A percentile compares a stretch with the other conserved stretches of the same genome.
phyloP scores from a whole-genome alignment of 2,888 invertebrate species.

The Eupithecia subfuscata region DNA sequence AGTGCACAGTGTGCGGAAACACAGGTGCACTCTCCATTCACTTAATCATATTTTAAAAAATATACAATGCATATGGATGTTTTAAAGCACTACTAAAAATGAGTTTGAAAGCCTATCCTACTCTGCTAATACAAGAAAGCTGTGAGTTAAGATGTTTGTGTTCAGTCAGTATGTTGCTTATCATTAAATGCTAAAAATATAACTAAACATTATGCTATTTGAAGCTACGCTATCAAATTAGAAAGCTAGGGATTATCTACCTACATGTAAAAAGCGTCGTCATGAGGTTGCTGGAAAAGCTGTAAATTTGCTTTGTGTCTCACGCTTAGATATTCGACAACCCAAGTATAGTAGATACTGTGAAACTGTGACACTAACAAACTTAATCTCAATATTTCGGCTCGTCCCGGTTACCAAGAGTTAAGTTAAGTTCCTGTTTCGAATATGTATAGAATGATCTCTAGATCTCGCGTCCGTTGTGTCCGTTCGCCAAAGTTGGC shows the following conservation, averaged over 20 bases:
- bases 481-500: constrained; percentile 1
- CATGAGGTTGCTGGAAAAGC: too few relatives aligned
- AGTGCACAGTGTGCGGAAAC: not conserved
- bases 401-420: not conserved
- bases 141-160: not conserved
- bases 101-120: not conserved
- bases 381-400: not conserved
- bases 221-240: not conserved
- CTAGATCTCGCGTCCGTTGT: not conserved
- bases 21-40: not conserved
- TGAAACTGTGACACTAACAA: not conserved
- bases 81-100: not conserved
- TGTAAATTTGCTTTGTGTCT: not conserved
- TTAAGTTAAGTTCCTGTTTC: not conserved
- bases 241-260: not conserved
- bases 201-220: not conserved
- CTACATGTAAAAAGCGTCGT: too few relatives aligned
- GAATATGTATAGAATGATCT: not conserved
- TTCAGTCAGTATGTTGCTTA: not conserved
- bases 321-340: not conserved
- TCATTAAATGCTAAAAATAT: not conserved
- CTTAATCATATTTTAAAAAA: too few relatives aligned
- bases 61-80: not conserved
- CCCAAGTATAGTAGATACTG: not conserved
- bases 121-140: not conserved